Conservation (phyloP, 1,140 invertebrate species). For the Rhopalosiphum maidis region DNA sequence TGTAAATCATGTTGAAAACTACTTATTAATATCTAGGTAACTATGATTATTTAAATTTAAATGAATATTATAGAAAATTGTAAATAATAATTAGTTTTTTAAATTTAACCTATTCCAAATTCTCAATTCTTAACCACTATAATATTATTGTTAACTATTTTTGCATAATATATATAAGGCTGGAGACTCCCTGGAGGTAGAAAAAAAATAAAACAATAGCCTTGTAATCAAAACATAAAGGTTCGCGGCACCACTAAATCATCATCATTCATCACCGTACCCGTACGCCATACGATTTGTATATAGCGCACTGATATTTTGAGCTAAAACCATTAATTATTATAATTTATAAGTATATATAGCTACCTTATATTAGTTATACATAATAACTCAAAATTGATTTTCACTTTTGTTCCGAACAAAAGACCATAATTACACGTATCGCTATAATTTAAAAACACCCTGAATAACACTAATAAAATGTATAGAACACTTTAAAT, state of each 20-base stretch:
- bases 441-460: background rate
- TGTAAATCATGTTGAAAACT: background rate
- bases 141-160: background rate
- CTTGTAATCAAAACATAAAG: background rate
- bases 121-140: background rate
- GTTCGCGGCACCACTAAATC: background rate
- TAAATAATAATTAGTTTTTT: background rate
- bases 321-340: background rate
- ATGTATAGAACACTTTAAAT: background rate
- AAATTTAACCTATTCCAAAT: background rate
- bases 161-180: background rate
- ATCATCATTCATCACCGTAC: background rate
- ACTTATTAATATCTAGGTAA: background rate
- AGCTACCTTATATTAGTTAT: background rate
- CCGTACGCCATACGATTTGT: background rate
- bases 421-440: background rate
- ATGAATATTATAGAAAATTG: background rate
- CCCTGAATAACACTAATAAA: background rate
- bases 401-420: conserved; percentile 5
- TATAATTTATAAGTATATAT: background rate
- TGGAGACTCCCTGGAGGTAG: background rate
- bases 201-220: background rate
- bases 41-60: background rate
- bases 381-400: background rate
- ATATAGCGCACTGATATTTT: background rate